Conservation (phyloP, 1,140 invertebrate species). For the Aricia agestis region DNA sequence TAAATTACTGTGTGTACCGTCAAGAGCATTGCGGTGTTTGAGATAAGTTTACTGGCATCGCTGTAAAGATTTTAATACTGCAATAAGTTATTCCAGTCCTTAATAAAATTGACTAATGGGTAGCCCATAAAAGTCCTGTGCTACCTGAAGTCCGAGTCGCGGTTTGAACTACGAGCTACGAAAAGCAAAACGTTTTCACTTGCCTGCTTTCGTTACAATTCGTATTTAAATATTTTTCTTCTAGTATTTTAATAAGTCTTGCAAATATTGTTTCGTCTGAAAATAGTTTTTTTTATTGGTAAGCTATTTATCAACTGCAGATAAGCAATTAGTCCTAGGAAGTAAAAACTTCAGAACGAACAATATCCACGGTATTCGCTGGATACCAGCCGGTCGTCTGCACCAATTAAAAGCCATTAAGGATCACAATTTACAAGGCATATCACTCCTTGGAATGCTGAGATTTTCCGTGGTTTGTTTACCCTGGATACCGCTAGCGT, state of each 20-base stretch:
- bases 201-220: no score
- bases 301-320: no score
- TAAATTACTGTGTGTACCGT: no score
- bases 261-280: no score
- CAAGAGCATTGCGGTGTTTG: background rate
- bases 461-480: background rate
- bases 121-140: constrained; percentile 2
- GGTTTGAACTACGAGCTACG: no score
- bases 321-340: no score
- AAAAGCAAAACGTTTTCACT: no score
- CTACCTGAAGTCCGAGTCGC: background rate
- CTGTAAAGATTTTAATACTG: constrained; percentile 5
- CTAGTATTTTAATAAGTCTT: no score
- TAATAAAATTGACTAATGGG: background rate
- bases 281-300: no score
- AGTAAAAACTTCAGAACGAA: background rate
- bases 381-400: background rate
- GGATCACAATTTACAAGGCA: background rate
- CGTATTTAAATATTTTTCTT: no score
- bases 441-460: background rate
- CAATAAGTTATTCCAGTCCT: constrained; percentile 5
- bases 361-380: background rate
- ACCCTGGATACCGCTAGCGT: constrained; percentile 8
- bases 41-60: background rate
- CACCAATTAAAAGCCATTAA: background rate